phyloP scores from a whole-genome alignment of 1,140 invertebrate genomes.

The Agraylea sexmaculata region DNA sequence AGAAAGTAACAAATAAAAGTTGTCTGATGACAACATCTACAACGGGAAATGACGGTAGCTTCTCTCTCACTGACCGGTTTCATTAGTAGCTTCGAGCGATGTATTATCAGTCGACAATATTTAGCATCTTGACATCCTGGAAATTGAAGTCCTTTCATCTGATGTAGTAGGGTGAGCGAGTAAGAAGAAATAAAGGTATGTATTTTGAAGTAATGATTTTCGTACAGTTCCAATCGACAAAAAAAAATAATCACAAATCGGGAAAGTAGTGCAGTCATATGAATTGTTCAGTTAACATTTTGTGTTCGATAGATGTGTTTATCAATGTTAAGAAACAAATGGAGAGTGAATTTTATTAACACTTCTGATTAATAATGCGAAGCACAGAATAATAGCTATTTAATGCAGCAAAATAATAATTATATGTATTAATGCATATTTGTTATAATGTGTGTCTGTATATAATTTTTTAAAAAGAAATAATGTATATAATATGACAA shows the following conservation, averaged over 20 bases:
- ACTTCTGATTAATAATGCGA: neutral
- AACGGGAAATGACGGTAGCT: constrained; percentile 30
- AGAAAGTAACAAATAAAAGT: constrained; percentile 7
- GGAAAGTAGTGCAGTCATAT: too few relatives aligned
- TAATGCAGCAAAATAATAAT: neutral
- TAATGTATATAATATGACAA: too few relatives aligned
- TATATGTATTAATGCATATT: neutral
- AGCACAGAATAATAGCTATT: neutral
- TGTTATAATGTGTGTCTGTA: neutral
- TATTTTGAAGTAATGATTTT: too few relatives aligned
- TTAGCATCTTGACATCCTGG: constrained; percentile 86
- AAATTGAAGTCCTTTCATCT: constrained; percentile 91
- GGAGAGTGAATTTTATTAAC: neutral
- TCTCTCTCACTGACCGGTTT: constrained; percentile 85
- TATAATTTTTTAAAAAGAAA: constrained; percentile 6
- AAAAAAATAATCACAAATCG: too few relatives aligned
- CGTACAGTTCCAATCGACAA: too few relatives aligned
- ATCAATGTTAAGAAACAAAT: too few relatives aligned
- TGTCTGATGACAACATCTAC: constrained; percentile 14
- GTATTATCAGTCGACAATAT: constrained; percentile 87
- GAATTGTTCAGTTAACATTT: too few relatives aligned
- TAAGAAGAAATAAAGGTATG: too few relatives aligned
- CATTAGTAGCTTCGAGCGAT: constrained; percentile 86
- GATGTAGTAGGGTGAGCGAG: too few relatives aligned
- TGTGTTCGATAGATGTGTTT: too few relatives aligned